A percentile compares a stretch with the other conserved stretches of the same genome.
phyloP scores from a whole-genome alignment of 2,888 invertebrate genomes.

The Onchidella celtica region DNA sequence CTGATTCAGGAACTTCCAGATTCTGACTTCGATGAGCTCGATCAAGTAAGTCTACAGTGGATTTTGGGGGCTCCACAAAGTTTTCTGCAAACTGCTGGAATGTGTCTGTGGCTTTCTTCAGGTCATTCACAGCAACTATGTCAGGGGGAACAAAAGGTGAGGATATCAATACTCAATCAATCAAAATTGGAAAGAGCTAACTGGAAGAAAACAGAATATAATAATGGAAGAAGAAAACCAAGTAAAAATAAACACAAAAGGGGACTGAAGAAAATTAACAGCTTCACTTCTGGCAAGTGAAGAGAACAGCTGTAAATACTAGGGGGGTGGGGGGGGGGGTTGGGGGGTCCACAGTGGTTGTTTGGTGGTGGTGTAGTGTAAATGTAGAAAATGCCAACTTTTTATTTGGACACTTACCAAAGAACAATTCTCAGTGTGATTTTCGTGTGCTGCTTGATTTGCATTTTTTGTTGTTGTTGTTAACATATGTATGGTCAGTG shows the following conservation, averaged over 20 bases:
- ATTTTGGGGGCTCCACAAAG: slow-evolving; percentile 3
- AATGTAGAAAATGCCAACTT: too few relatives aligned
- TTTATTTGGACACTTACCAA: too few relatives aligned
- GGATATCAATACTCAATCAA: too few relatives aligned
- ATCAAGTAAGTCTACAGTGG: slow-evolving; percentile 8
- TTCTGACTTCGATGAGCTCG: slow-evolving; percentile 2
- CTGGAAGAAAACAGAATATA: not conserved
- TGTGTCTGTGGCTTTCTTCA: slow-evolving; percentile 33
- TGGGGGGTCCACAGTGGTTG: too few relatives aligned
- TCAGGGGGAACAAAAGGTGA: too few relatives aligned
- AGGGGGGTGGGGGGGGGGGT: not conserved
- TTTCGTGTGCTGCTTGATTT: too few relatives aligned
- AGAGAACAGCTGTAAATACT: not conserved
- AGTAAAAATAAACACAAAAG: not conserved
- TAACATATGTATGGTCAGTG: too few relatives aligned
- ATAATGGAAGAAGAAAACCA: not conserved
- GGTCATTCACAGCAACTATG: slow-evolving; percentile 26
- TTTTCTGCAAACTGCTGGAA: slow-evolving; percentile 23
- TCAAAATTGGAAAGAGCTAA: not conserved
- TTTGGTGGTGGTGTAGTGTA: too few relatives aligned
- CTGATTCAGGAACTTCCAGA: slow-evolving; percentile 14
- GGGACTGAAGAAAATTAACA: not conserved
- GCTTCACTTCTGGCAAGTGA: not conserved
- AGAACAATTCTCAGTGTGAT: too few relatives aligned
- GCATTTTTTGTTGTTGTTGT: too few relatives aligned